These are phyloP conservation scores for Pogona vitticeps DNA, from an alignment of 2,113 vertebrate genomes.

Conservation along the genomic window DNA sequence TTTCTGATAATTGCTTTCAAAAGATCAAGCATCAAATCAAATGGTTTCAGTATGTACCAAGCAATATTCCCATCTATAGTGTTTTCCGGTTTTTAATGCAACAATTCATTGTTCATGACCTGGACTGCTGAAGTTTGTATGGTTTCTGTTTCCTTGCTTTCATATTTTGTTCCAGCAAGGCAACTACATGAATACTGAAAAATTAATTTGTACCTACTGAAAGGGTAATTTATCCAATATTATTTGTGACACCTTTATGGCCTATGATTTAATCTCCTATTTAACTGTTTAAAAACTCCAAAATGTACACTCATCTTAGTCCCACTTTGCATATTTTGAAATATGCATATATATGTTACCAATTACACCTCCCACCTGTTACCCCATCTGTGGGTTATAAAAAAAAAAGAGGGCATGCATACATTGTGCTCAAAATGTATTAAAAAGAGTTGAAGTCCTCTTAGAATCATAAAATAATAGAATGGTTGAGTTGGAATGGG, in stretches of 20 bases:
- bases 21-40: slow-evolving; percentile 35
- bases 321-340: neutral
- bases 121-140: neutral
- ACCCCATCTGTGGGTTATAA: too few species aligned
- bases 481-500: too few species aligned
- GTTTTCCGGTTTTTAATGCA: slow-evolving; percentile 20
- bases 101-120: neutral
- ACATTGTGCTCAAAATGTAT: too few species aligned
- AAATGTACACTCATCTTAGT: too few species aligned
- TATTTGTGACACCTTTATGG: neutral
- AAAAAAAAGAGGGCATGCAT: too few species aligned
- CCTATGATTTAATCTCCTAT: neutral
- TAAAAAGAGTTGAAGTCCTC: too few species aligned
- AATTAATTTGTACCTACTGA: slow-evolving; percentile 16
- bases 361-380: too few species aligned
- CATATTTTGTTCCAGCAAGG: neutral
- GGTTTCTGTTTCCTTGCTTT: neutral
- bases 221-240: neutral
- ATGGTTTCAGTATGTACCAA: slow-evolving; percentile 44
- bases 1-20: slow-evolving; percentile 57
- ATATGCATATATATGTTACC: too few species aligned
- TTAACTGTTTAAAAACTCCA: neutral
- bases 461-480: too few species aligned
- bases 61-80: slow-evolving; percentile 10
- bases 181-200: neutral